A percentile compares a stretch with the other conserved stretches of the same genome.
Conservation (phyloP, 92 coral and sea anemone genomes). For the Zoanthus gigantus region DNA sequence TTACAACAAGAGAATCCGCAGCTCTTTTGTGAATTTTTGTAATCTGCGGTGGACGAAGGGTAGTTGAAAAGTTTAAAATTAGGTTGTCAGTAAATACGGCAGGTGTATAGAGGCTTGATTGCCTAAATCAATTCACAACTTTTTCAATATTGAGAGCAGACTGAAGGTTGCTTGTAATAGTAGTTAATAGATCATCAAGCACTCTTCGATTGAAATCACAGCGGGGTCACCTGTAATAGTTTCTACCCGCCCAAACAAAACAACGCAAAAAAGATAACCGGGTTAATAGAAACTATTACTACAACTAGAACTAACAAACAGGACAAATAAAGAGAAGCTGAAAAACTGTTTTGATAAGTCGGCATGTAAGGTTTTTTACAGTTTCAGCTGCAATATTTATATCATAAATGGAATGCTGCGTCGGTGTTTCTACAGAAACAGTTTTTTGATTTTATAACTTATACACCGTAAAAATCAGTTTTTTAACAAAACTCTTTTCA, state of each 20-base stretch:
- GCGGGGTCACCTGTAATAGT: slow-evolving; percentile 35
- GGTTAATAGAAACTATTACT: background rate
- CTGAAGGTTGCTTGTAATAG: slow-evolving; percentile 15
- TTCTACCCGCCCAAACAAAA: slow-evolving; percentile 29
- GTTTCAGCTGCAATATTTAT: background rate
- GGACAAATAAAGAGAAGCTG: slow-evolving; percentile 31
- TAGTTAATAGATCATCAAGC: slow-evolving; percentile 46
- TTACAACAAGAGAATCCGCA: slow-evolving; percentile 25
- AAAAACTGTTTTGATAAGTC: slow-evolving; percentile 42
- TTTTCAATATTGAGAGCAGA: slow-evolving; percentile 44
- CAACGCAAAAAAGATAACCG: background rate
- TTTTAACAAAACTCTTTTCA: background rate
- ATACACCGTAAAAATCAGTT: background rate
- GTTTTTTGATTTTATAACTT: background rate
- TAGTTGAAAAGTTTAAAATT: background rate
- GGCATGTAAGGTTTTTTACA: slow-evolving; percentile 1
- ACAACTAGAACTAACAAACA: background rate
- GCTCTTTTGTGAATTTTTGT: background rate
- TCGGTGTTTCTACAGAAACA: background rate
- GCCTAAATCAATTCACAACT: slow-evolving; percentile 14
- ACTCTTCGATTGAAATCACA: slow-evolving; percentile 39
- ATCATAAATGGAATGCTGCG: too few species aligned
- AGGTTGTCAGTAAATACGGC: slow-evolving; percentile 10
- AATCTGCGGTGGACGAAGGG: background rate
- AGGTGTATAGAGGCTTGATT: slow-evolving; percentile 22